Conservation (phyloP, 1,140 invertebrate species). For the Danaus plexippus region DNA sequence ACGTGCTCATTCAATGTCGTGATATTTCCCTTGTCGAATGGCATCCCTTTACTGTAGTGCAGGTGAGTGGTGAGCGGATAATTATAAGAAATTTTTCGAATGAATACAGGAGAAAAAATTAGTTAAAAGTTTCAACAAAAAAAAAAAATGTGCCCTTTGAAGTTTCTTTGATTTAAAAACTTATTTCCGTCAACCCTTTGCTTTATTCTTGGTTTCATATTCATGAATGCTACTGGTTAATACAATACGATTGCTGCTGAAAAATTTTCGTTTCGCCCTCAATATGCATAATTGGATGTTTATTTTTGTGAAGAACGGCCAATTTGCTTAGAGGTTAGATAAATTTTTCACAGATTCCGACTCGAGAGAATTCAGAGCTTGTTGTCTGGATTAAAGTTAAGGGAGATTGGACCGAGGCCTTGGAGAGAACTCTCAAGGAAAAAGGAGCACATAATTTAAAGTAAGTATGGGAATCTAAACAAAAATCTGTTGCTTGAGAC, state of each 20-base stretch:
- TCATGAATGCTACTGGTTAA: no score
- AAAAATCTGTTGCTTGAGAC: background rate
- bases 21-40: conserved; percentile 57
- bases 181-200: no score
- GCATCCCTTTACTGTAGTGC: conserved; percentile 64
- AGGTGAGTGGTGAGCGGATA: conserved; percentile 29
- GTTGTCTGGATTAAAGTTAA: conserved; percentile 60
- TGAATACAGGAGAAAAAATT: no score
- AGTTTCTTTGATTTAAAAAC: no score
- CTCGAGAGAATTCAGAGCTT: conserved; percentile 43
- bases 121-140: no score
- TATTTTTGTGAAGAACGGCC: background rate
- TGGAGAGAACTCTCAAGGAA: conserved; percentile 45
- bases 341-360: conserved; percentile 40
- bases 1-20: conserved; percentile 53
- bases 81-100: no score
- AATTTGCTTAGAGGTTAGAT: background rate
- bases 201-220: no score
- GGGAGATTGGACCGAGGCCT: conserved; percentile 61
- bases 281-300: no score
- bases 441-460: conserved; percentile 35
- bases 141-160: no score
- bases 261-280: no score
- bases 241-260: no score
- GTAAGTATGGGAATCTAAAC: conserved; percentile 25